Evolutionary conservation across 2,888 invertebrate species (phyloP), one percentile per base, ranked within the genome.

Genomic region (Mechanitis mazaeus): DNA sequence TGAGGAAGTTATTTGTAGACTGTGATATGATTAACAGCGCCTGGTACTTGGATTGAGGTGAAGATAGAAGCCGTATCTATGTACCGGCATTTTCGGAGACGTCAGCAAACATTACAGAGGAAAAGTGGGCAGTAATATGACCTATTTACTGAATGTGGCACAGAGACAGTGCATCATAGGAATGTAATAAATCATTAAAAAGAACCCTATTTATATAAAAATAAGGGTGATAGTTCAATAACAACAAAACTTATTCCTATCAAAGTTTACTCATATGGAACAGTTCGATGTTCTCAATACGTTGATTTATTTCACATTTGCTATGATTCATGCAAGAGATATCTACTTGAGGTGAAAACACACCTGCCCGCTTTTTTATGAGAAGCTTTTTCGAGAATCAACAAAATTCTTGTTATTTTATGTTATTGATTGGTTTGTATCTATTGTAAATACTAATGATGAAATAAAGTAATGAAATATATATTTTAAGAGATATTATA

Each of bases 71-170:
- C 58, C 50, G 64, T 65, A 64, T 59, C 56, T 63, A 56, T 57
- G 38, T 56, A 57, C 53, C 58, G 54, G 65, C 72, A 69, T 72
- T 72, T 71, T 64, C 71, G 73, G 75, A 73, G 73, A 71, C 68
- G 65, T 68, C 69, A 59, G 67, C 65, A 66, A 58, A 68, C 64
- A 69, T 66, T 66, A 64, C 67, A 61, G 69, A 58, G 66, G 63
- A 66, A 71, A 71, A 75, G 66, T 69, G 68, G 63, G 66, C 66
- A 60, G 67, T 59, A 64, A 63, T 65, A 65, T 72, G 77, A 72
- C 73, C 78, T 69, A 77, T 75, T 76, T 80, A 71, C 64, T 69
- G 35, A 59, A 61, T 50, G 56, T 42, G 45, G 61, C 38, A 54
- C 56, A 57, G 55, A 58, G 55, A 59, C 58, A 63, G 62, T 57